Conservation (phyloP, 2,888 invertebrate species). For the Copidosoma aretas region DNA sequence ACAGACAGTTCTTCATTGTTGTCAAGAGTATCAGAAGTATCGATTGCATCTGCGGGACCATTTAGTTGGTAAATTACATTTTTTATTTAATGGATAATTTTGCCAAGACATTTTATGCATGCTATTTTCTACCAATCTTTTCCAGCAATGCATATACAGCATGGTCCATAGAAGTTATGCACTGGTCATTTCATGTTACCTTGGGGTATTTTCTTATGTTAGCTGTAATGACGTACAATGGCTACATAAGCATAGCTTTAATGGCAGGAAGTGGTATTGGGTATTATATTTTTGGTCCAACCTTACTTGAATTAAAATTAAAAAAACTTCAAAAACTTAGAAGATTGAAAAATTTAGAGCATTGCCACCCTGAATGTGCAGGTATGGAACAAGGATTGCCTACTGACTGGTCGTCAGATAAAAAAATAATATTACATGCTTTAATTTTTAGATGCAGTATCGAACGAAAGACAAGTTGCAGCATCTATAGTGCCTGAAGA, state of each 20-base stretch:
- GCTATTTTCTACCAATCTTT: background rate
- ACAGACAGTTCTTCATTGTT: slow-evolving; percentile 63
- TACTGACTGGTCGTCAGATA: too few relatives aligned
- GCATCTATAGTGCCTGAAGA: slow-evolving; percentile 52
- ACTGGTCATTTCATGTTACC: slow-evolving; percentile 67
- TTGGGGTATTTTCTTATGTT: slow-evolving; percentile 77
- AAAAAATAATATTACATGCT: background rate
- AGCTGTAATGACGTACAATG: slow-evolving; percentile 77
- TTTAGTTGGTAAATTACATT: slow-evolving; percentile 48
- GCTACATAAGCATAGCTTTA: slow-evolving; percentile 71
- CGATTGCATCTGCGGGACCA: slow-evolving; percentile 33
- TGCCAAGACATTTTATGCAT: background rate
- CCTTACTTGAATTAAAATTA: slow-evolving; percentile 65
- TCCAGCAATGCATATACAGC: slow-evolving; percentile 56
- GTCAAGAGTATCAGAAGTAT: slow-evolving; percentile 50
- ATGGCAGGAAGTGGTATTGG: slow-evolving; percentile 70
- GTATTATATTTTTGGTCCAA: slow-evolving; percentile 67
- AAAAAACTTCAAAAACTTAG: slow-evolving; percentile 60
- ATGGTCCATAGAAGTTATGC: slow-evolving; percentile 62
- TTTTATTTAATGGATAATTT: slow-evolving; percentile 4
- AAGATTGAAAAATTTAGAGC: slow-evolving; percentile 39
- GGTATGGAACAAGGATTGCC: slow-evolving; percentile 45
- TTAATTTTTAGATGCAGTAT: slow-evolving; percentile 47
- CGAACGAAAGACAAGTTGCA: slow-evolving; percentile 47
- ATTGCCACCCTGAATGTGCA: slow-evolving; percentile 54